Conservation (phyloP, 2,113 vertebrate species). For the Mellivora capensis region DNA sequence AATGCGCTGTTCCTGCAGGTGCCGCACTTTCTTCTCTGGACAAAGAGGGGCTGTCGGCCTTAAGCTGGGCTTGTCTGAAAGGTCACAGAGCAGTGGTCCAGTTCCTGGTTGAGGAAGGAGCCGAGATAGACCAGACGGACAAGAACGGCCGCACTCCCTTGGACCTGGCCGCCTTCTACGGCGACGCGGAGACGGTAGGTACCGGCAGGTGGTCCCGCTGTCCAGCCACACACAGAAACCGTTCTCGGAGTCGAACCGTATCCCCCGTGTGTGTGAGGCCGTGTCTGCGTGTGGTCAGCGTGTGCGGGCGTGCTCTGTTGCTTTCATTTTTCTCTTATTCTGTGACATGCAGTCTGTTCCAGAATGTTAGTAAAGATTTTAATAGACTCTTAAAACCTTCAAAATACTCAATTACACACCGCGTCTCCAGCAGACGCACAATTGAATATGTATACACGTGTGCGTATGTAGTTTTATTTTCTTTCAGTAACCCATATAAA, state of each 20-base stretch:
- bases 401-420: neutral
- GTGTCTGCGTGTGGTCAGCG: neutral
- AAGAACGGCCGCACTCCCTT: conserved; percentile 96
- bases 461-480: neutral
- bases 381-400: neutral
- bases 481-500: neutral
- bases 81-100: conserved; percentile 94
- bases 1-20: conserved; percentile 80
- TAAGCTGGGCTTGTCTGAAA: conserved; percentile 99
- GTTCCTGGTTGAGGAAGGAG: conserved; percentile 94
- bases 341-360: neutral
- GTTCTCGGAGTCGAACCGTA: rapidly evolving
- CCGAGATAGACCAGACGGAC: conserved; percentile 94
- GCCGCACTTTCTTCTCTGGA: conserved; percentile 92
- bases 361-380: neutral
- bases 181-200: conserved; percentile 96
- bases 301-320: rapidly evolving
- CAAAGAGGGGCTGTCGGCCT: conserved; percentile 94
- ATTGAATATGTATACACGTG: rapidly evolving
- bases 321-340: neutral
- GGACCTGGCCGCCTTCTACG: conserved; percentile 97
- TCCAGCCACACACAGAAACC: neutral
- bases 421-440: rapidly evolving
- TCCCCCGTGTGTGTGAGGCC: neutral
- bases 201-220: neutral